These are phyloP conservation scores for Meandrusa payeni DNA, from an alignment of 2,888 invertebrate genomes.

Conservation along the genomic window DNA sequence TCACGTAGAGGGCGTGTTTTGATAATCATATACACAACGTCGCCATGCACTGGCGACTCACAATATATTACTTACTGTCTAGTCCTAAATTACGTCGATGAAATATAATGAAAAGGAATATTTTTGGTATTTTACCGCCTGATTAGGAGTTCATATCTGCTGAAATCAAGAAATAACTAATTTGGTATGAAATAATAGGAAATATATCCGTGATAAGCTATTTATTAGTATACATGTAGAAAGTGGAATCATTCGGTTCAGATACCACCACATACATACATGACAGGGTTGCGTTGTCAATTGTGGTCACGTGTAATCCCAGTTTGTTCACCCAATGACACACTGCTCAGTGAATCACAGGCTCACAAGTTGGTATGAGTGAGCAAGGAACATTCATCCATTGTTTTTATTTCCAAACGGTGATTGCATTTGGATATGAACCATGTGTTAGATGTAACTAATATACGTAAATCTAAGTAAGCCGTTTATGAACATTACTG, in stretches of 20 bases:
- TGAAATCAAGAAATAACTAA: no score
- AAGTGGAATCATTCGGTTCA: conserved; percentile 1
- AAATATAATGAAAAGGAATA: no score
- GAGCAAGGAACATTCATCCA: background rate
- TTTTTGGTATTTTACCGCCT: no score
- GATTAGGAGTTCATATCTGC: no score
- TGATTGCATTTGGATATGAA: background rate
- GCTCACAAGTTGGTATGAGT: background rate
- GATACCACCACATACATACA: background rate
- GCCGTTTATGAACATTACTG: no score
- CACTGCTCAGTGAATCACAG: conserved; percentile 7
- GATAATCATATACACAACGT: no score
- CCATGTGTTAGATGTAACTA: background rate
- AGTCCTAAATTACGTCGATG: background rate
- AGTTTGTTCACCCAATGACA: conserved; percentile 16
- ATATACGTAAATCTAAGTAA: conserved; percentile 12
- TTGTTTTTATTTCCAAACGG: conserved; percentile 10
- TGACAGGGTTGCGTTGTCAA: conserved; percentile 4
- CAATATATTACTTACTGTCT: no score
- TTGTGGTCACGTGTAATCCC: conserved; percentile 8
- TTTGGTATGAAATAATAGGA: no score
- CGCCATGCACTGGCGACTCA: no score
- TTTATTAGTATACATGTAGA: no score
- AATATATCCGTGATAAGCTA: no score
- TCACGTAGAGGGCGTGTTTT: no score